Evolutionary conservation across 2,113 vertebrate species (phyloP).

Genomic region (Damaliscus lunatus): DNA sequence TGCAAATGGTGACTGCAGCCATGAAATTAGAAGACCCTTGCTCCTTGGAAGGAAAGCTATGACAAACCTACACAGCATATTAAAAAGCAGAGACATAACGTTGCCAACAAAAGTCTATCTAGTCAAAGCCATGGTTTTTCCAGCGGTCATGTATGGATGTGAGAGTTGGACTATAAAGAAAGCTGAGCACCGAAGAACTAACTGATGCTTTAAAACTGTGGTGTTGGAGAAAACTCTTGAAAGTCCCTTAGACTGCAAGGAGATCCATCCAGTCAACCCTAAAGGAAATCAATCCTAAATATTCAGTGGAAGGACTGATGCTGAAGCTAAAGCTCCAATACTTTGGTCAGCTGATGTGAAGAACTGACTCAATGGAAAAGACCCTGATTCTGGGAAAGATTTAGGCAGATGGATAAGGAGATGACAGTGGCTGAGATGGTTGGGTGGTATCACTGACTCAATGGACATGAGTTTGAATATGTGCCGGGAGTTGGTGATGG

Average conservation of each 20-base stretch:
- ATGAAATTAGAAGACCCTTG: neutral
- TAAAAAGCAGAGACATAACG: neutral
- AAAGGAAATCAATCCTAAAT: neutral
- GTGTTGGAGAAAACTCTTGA: neutral
- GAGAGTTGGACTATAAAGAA: neutral
- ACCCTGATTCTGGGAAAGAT: neutral
- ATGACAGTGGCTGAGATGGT: accelerated
- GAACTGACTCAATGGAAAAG: neutral
- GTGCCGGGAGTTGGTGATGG: accelerated
- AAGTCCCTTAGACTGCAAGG: neutral
- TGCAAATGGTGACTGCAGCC: neutral
- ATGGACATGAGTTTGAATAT: neutral
- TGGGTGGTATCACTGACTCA: neutral
- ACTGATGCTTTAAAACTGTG: too few relatives aligned
- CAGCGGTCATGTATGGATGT: neutral
- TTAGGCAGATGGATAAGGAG: neutral
- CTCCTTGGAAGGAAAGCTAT: neutral
- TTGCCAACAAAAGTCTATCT: neutral
- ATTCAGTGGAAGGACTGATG: neutral
- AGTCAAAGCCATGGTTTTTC: neutral
- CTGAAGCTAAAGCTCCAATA: neutral
- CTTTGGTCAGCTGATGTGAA: neutral
- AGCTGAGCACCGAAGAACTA: neutral
- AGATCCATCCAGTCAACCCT: neutral
- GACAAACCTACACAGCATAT: neutral